Percentiles rank a stretch among this genome's conserved stretches.
phyloP scores from a whole-genome alignment of 2,797 vertebrate genomes.

The Oryzias sinensis region DNA sequence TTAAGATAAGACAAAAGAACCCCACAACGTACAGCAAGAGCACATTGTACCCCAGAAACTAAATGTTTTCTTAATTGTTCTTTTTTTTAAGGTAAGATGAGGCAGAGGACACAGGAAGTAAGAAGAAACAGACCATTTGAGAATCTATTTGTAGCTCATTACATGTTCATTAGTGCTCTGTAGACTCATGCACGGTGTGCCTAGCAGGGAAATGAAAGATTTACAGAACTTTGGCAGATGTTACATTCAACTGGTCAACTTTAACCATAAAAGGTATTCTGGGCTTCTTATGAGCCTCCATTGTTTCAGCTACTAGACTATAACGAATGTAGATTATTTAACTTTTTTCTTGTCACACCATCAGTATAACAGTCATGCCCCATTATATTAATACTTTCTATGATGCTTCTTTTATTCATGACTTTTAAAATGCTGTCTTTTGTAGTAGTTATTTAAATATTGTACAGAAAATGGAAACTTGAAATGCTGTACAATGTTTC shows the following conservation, averaged over 20 bases:
- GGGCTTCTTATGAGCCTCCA: conserved; percentile 6
- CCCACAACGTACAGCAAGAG: too few species aligned
- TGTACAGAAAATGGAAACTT: too few species aligned
- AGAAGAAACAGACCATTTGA: conserved; percentile 54
- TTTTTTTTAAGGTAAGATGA: conserved; percentile 32
- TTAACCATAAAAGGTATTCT: conserved; percentile 16
- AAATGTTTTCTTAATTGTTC: too few species aligned
- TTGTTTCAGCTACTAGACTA: background rate
- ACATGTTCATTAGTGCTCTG: conserved; percentile 65
- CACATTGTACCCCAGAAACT: too few species aligned
- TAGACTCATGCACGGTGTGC: conserved; percentile 48
- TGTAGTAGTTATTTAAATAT: too few species aligned
- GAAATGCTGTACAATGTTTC: too few species aligned
- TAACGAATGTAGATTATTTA: too few species aligned
- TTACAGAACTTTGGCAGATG: conserved; percentile 70
- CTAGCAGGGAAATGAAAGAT: conserved; percentile 70
- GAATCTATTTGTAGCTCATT: conserved; percentile 71
- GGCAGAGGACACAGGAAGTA: conserved; percentile 59
- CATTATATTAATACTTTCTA: background rate
- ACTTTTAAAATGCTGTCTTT: too few species aligned
- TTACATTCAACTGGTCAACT: conserved; percentile 67
- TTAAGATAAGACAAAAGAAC: too few species aligned
- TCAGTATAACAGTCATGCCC: too few species aligned
- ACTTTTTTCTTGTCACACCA: too few species aligned
- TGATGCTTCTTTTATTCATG: too few species aligned